phyloP scores from a whole-genome alignment of 2,113 vertebrate genomes.

The Probosciger aterrimus region DNA sequence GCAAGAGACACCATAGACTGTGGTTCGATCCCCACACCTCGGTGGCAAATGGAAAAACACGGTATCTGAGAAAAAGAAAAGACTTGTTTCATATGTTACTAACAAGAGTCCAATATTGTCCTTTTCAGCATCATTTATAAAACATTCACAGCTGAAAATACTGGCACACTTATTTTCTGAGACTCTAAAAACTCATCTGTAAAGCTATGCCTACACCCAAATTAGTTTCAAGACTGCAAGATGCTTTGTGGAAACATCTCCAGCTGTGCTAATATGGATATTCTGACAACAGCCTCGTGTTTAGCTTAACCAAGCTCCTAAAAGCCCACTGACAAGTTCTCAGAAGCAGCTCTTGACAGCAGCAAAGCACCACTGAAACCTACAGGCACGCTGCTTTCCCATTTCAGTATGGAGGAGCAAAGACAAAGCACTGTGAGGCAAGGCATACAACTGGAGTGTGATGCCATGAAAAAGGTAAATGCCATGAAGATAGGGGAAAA shows the following conservation, averaged over 20 bases:
- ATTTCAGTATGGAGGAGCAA: background rate
- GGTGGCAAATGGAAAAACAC: slow-evolving; percentile 96
- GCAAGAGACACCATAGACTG: slow-evolving; percentile 94
- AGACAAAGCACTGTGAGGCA: background rate
- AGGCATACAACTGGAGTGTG: fast-evolving
- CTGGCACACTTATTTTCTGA: background rate
- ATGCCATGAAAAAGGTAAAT: background rate
- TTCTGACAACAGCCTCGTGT: background rate
- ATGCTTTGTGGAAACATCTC: background rate
- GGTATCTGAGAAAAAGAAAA: slow-evolving; percentile 78
- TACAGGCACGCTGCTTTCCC: background rate
- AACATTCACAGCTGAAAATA: background rate
- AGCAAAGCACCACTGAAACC: background rate
- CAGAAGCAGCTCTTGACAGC: background rate
- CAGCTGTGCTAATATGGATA: background rate
- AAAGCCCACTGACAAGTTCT: background rate
- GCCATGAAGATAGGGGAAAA: background rate
- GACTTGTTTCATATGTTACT: background rate
- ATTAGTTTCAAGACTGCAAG: background rate
- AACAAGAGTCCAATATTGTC: background rate
- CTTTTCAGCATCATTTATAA: background rate
- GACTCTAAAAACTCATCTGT: background rate
- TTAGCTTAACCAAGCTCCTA: background rate
- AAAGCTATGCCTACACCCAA: background rate
- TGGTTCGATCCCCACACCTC: slow-evolving; percentile 80